Conservation (phyloP, 2,113 vertebrate species). For the Anoplopoma fimbria region DNA sequence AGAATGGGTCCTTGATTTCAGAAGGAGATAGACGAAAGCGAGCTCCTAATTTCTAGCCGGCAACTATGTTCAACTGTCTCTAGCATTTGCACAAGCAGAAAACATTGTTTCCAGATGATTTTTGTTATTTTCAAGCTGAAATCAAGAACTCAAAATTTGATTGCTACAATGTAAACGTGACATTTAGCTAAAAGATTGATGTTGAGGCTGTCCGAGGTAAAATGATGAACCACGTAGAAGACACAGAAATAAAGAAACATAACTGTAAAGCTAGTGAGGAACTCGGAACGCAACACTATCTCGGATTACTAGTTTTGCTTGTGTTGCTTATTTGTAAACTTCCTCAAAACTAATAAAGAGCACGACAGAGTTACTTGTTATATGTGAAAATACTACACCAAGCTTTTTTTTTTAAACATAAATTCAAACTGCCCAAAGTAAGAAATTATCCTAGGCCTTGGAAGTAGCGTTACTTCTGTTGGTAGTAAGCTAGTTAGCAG, state of each 20-base stretch:
- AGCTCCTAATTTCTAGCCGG: neutral
- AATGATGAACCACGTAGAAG: too few relatives aligned
- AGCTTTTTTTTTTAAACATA: neutral
- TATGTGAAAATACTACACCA: neutral
- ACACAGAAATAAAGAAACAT: neutral
- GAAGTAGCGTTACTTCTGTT: neutral
- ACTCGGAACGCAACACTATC: too few relatives aligned
- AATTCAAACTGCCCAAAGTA: neutral
- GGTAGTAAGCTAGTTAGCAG: neutral
- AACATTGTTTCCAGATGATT: too few relatives aligned
- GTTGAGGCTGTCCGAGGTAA: too few relatives aligned
- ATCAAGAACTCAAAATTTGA: neutral
- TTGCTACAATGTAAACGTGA: neutral
- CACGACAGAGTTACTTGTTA: neutral
- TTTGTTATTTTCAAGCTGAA: too few relatives aligned
- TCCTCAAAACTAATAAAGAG: neutral
- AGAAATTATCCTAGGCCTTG: neutral
- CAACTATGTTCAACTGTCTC: neutral
- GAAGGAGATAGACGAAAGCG: neutral
- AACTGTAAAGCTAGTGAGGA: neutral
- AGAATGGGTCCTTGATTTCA: neutral
- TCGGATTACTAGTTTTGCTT: neutral
- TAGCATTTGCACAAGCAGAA: neutral
- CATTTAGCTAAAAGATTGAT: too few relatives aligned
- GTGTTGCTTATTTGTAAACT: neutral